Conservation (phyloP, 1,140 invertebrate species). For the Pemphigus obesinymphae region DNA sequence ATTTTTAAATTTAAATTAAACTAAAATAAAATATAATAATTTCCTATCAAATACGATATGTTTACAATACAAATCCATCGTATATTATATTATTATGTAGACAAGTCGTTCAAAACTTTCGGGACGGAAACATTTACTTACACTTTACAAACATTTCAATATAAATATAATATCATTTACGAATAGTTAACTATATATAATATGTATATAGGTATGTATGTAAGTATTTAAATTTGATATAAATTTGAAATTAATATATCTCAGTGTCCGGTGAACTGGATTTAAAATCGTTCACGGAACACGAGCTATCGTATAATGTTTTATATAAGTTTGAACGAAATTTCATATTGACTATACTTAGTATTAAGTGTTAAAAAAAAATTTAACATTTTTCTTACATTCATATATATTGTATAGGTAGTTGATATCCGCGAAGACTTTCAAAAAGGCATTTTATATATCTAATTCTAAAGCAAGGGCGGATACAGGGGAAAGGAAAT, state of each 20-base stretch:
- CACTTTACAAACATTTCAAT: conserved; percentile 3
- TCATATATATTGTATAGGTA: no score
- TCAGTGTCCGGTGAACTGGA: background rate
- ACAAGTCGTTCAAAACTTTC: conserved; percentile 9
- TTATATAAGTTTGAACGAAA: background rate
- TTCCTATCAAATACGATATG: conserved; percentile 42
- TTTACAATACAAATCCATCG: conserved; percentile 13
- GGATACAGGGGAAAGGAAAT: no score
- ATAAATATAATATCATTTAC: background rate
- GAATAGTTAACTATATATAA: background rate
- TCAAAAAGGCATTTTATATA: no score
- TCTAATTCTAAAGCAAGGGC: no score
- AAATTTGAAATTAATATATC: background rate
- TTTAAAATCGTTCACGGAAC: background rate
- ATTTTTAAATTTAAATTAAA: conserved; percentile 3
- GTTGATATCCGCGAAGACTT: no score
- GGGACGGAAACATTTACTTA: conserved; percentile 31
- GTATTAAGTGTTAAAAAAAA: background rate
- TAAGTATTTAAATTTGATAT: background rate
- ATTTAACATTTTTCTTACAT: no score
- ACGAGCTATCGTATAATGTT: no score
- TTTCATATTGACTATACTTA: background rate
- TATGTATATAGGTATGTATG: background rate
- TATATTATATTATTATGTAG: background rate
- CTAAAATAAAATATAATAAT: background rate